Evolutionary conservation across 2,113 vertebrate species (phyloP).

Genomic region (Gopherus flavomarginatus): DNA sequence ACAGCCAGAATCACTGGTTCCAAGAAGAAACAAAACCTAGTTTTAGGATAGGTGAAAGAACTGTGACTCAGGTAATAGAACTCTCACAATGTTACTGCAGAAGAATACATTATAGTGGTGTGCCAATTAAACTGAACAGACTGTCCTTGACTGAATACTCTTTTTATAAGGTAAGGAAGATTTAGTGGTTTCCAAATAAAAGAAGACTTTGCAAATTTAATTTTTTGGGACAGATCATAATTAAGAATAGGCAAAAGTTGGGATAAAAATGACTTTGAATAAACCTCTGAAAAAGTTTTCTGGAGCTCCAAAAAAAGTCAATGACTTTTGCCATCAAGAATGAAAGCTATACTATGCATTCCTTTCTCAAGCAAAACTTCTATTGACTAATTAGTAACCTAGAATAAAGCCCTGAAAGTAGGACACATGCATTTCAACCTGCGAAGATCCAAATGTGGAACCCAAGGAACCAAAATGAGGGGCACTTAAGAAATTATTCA

Average conservation of each 20-base stretch:
- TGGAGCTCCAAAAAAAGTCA: not conserved
- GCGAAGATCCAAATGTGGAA: not conserved
- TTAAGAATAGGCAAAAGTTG: not conserved
- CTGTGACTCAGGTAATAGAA: not conserved
- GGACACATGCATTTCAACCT: not conserved
- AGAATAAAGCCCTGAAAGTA: not conserved
- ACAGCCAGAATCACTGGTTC: slow-evolving; percentile 53
- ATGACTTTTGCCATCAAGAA: not conserved
- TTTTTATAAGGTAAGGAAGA: not conserved
- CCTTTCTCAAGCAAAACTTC: not conserved
- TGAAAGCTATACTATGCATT: not conserved
- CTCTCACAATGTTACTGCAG: not conserved
- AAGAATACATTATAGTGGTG: not conserved
- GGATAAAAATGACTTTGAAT: not conserved
- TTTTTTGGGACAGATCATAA: not conserved
- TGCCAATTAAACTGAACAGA: not conserved
- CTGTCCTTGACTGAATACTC: not conserved
- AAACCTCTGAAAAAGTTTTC: not conserved
- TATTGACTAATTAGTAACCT: not conserved
- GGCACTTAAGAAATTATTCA: not conserved
- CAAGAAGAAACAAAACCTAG: slow-evolving; percentile 47
- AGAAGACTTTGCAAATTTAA: not conserved
- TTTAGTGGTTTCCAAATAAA: not conserved
- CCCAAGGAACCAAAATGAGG: not conserved
- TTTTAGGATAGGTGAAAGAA: not conserved